Base-by-base conservation (phyloP, 2,113 vertebrate species). In the Edolisoma coerulescens region DNA sequence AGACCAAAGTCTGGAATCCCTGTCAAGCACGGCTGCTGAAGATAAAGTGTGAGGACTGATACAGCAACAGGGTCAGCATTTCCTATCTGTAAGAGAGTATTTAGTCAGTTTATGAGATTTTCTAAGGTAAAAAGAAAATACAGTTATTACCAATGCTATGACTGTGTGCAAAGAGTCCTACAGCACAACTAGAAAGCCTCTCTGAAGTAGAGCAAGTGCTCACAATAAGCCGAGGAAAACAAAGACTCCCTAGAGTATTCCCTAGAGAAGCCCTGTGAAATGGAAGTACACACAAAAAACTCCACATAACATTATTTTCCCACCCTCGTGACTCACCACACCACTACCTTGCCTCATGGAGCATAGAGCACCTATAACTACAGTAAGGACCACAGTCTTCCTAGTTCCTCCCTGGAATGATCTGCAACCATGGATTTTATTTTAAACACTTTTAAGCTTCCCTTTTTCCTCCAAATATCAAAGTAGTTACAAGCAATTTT, bases 291-390 rank as follows among this genome's bases (percentile, higher is more conserved):
- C 13, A 39, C 11, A 64, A 71, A 71, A 78, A 39, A 9, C 3
- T 3, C 15, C 16, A 4, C 0, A 0, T 4, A 74, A 30, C 14
- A 6, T 56, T 56, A 60, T 7, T 32, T 82, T 82, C 27, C 24
- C 13, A 44, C 16, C 28, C 33, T 70, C 37, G 30, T 52, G 27
- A 56, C 33, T 52, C 28, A 78, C 27, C 37, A 74, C 50, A 78
- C 27, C 23, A 53, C 44, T 50, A 24, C 39, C 17, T 50, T 82
- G 42, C 7, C 16, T 44, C 4, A 1, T 4, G 11, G n/a, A 63
- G n/a, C 33, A 45, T 0, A 41, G 23, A 87, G 56, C 28, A 35
- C 37, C 59, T 37, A 2, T 0, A 84, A 39, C 23, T 50, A 59
- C 42, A 75, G 11, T 4, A 44, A 49, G 4, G 23, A 84, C 11